Evolutionary conservation across 2,888 invertebrate species (phyloP).

Genomic region (Cosmorhoe ocellata): DNA sequence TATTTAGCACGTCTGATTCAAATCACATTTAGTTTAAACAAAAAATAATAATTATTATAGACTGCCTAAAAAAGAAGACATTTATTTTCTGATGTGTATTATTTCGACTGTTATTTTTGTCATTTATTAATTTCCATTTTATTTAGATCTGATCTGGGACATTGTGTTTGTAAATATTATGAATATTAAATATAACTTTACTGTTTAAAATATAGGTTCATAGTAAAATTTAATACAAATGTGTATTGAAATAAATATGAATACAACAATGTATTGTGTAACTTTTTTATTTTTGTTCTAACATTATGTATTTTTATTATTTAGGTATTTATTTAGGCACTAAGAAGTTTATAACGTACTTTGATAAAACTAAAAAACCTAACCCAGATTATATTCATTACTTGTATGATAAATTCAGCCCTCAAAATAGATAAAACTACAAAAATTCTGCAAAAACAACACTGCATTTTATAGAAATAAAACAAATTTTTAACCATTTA

Average conservation of each 20-base stretch:
- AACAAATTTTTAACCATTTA: background rate
- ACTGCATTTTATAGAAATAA: background rate
- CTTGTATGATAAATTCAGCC: too few relatives aligned
- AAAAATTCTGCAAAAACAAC: too few relatives aligned
- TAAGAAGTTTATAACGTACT: too few relatives aligned
- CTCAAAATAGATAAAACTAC: too few relatives aligned
- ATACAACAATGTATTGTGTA: background rate
- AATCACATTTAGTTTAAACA: too few relatives aligned
- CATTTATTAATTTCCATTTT: slow-evolving; percentile 20
- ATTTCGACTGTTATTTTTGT: slow-evolving; percentile 28
- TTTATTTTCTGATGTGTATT: slow-evolving; percentile 24
- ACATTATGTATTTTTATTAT: too few relatives aligned
- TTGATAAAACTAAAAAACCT: too few relatives aligned
- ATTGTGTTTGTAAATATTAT: slow-evolving; percentile 53
- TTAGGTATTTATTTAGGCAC: too few relatives aligned
- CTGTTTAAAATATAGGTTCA: slow-evolving; percentile 31
- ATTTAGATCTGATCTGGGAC: slow-evolving; percentile 46
- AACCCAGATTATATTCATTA: too few relatives aligned
- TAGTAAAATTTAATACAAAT: slow-evolving; percentile 22
- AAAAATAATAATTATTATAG: background rate
- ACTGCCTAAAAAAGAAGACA: slow-evolving; percentile 14
- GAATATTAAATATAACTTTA: slow-evolving; percentile 31
- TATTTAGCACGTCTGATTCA: too few relatives aligned
- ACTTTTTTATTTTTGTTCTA: slow-evolving; percentile 4
- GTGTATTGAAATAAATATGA: slow-evolving; percentile 15